A percentile compares a stretch with the other conserved stretches of the same genome.
Conservation (phyloP, 2,113 vertebrate genomes). For the Mustela nigripes region DNA sequence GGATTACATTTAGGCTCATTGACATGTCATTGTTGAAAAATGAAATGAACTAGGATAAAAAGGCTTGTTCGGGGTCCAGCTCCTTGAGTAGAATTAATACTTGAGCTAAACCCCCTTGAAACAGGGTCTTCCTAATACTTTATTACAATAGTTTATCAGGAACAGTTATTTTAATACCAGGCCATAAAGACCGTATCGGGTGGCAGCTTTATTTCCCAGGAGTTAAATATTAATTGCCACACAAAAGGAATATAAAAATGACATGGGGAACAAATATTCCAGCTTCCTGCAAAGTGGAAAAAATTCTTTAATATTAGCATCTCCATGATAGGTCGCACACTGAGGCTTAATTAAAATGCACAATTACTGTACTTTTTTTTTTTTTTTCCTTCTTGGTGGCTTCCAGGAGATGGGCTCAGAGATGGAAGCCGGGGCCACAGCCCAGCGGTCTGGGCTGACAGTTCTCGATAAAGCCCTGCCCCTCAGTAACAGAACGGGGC, state of each 20-base stretch:
- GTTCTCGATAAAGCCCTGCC: background rate
- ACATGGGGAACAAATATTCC: conserved; percentile 87
- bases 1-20: conserved; percentile 22
- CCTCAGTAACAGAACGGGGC: background rate
- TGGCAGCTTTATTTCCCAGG: conserved; percentile 88
- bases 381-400: conserved; percentile 15
- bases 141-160: conserved; percentile 83
- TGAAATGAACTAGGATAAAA: conserved; percentile 69
- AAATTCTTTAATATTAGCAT: conserved; percentile 80
- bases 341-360: conserved; percentile 78
- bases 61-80: conserved; percentile 64
- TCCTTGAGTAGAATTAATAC: conserved; percentile 80
- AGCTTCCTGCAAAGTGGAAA: conserved; percentile 79
- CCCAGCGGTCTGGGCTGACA: background rate
- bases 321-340: conserved; percentile 53
- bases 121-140: conserved; percentile 67
- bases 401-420: background rate
- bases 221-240: conserved; percentile 89
- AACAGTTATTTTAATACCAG: conserved; percentile 85
- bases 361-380: background rate
- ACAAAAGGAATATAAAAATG: conserved; percentile 88
- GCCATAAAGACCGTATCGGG: conserved; percentile 84
- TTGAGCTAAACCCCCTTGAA: conserved; percentile 77
- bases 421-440: background rate
- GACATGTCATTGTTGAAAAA: conserved; percentile 44